phyloP scores from a whole-genome alignment of 1,140 invertebrate genomes.

The Polypedilum vanderplanki region DNA sequence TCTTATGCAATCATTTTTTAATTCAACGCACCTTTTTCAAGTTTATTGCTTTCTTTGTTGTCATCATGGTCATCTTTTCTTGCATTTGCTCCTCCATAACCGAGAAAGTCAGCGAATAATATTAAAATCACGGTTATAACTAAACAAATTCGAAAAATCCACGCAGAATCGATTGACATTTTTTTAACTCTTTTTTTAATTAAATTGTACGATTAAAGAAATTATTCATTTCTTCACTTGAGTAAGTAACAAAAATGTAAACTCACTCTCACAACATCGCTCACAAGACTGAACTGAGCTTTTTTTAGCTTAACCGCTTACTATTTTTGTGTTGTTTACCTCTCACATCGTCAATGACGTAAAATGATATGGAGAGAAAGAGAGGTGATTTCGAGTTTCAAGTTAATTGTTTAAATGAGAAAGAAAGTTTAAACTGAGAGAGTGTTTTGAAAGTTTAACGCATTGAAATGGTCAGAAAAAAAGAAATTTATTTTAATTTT shows the following conservation, averaged over 20 bases:
- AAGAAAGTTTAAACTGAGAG: no score
- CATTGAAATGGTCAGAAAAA: no score
- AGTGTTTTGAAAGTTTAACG: no score
- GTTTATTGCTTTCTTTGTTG: neutral
- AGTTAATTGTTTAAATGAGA: no score
- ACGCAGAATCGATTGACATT: slow-evolving; percentile 39
- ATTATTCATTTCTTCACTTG: neutral
- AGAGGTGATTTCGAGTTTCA: no score
- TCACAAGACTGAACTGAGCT: neutral
- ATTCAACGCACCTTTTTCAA: neutral
- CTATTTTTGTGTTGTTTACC: neutral
- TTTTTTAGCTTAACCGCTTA: neutral
- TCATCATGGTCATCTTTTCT: neutral
- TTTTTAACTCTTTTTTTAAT: neutral
- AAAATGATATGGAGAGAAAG: no score
- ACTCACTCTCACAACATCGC: neutral
- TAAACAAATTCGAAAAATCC: slow-evolving; percentile 42
- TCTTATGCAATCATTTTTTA: neutral
- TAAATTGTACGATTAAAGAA: neutral
- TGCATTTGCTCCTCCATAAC: slow-evolving; percentile 35
- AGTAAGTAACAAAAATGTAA: neutral
- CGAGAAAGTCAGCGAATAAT: slow-evolving; percentile 41
- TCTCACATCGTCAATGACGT: no score
- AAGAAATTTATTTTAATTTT: no score
- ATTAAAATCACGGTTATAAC: slow-evolving; percentile 39